Evolutionary conservation across 30 jellyfish, hydroid and myxozoan species (phyloP).

Genomic region (Aurelia sp.): DNA sequence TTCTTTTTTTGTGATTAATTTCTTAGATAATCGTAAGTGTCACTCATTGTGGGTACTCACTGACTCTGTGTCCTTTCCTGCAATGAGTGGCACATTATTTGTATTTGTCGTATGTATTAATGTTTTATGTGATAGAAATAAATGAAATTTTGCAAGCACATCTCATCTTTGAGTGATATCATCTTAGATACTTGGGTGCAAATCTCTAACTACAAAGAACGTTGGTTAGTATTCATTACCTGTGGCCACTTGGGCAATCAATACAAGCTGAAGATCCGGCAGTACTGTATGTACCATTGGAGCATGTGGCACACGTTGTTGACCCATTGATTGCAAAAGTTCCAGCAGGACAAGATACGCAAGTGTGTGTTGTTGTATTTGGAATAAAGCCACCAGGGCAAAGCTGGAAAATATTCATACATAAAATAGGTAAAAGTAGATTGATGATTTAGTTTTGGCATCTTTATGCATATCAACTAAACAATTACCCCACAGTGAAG

Average conservation of each 20-base stretch:
- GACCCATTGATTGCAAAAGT: constrained; percentile 80
- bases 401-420: constrained; percentile 34
- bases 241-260: constrained; percentile 82
- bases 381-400: constrained; percentile 88
- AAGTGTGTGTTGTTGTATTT: constrained; percentile 78
- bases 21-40: no score
- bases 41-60: no score
- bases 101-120: no score
- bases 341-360: constrained; percentile 87
- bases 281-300: constrained; percentile 86
- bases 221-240: neutral
- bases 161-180: no score
- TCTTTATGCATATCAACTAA: neutral
- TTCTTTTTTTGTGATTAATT: no score
- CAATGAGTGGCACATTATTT: no score
- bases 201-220: no score
- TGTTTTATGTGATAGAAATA: no score
- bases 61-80: no score
- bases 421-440: neutral
- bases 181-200: no score
- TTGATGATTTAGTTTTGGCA: neutral
- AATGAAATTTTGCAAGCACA: no score
- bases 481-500: no score
- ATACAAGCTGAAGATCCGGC: constrained; percentile 72
- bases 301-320: constrained; percentile 70